A percentile compares a stretch with the other conserved stretches of the same genome.
Evolutionary conservation across 2,113 vertebrate species (phyloP).

Genomic region (Myodes glareolus): DNA sequence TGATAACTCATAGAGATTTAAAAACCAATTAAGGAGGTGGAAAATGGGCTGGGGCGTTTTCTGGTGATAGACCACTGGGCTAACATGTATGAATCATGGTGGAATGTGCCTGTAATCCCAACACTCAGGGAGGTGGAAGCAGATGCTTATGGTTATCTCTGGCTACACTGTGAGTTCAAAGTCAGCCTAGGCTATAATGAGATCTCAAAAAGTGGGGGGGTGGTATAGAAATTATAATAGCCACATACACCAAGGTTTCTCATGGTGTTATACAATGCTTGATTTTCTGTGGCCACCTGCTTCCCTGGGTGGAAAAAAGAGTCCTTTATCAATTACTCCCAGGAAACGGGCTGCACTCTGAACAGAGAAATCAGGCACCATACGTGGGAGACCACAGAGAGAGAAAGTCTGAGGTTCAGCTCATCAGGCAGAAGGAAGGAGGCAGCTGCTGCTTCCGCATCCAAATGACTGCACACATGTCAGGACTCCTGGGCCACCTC

Average conservation of each 20-base stretch:
- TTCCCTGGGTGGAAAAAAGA: background rate
- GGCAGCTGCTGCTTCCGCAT: background rate
- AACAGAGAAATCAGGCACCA: background rate
- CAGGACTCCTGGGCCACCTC: background rate
- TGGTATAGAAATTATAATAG: background rate
- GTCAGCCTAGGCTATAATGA: background rate
- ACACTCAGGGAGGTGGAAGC: background rate
- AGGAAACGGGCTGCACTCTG: background rate
- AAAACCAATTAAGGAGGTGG: background rate
- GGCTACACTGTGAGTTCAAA: background rate
- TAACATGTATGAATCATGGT: background rate
- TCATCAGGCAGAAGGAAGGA: background rate
- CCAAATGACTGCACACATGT: background rate
- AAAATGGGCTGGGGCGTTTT: background rate
- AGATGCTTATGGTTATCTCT: background rate
- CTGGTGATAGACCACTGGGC: background rate
- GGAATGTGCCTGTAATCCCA: background rate
- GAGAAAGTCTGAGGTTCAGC: background rate
- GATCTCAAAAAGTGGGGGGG: background rate
- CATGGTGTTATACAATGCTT: background rate
- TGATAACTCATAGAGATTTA: background rate
- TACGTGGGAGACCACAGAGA: background rate
- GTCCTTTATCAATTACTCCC: conserved; percentile 23
- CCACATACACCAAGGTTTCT: background rate
- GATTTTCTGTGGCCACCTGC: background rate